phyloP scores from a whole-genome alignment of 2,888 invertebrate species.

The Arge pagana region DNA sequence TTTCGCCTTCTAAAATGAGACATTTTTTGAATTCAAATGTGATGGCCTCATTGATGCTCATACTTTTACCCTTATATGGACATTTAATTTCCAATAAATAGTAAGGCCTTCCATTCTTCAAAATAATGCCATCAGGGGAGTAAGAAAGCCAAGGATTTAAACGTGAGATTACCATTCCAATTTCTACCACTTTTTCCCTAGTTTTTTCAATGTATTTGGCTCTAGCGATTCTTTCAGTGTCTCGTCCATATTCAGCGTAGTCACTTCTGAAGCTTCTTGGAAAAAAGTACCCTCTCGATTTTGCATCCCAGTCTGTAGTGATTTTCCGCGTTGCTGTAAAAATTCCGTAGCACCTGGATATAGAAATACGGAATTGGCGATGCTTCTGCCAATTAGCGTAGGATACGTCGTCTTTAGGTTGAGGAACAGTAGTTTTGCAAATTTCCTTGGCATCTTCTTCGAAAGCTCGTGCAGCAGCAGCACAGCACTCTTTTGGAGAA shows the following conservation, averaged over 20 bases:
- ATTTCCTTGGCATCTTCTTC: too few species aligned
- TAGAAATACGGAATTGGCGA: too few species aligned
- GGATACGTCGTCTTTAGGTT: too few species aligned
- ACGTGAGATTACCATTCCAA: background rate
- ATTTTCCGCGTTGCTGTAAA: background rate
- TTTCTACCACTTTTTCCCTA: background rate
- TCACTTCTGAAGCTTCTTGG: background rate
- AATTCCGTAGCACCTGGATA: constrained; percentile 1
- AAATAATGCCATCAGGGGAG: constrained; percentile 15
- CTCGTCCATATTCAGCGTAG: background rate
- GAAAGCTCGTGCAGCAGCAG: too few species aligned
- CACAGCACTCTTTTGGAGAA: too few species aligned
- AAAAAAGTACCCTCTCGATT: background rate
- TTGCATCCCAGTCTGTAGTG: background rate
- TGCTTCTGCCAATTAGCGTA: too few species aligned
- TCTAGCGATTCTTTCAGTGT: constrained; percentile 3
- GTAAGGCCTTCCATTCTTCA: background rate
- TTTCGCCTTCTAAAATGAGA: too few species aligned
- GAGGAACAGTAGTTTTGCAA: too few species aligned
- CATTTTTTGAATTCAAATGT: too few species aligned
- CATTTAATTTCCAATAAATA: constrained; percentile 16
- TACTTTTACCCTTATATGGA: constrained; percentile 11
- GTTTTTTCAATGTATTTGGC: background rate
- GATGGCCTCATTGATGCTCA: background rate
- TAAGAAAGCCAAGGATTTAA: constrained; percentile 13